Percentiles rank a stretch among this genome's conserved stretches.
Conservation (phyloP, 2,113 vertebrate genomes). For the Mugil cephalus region DNA sequence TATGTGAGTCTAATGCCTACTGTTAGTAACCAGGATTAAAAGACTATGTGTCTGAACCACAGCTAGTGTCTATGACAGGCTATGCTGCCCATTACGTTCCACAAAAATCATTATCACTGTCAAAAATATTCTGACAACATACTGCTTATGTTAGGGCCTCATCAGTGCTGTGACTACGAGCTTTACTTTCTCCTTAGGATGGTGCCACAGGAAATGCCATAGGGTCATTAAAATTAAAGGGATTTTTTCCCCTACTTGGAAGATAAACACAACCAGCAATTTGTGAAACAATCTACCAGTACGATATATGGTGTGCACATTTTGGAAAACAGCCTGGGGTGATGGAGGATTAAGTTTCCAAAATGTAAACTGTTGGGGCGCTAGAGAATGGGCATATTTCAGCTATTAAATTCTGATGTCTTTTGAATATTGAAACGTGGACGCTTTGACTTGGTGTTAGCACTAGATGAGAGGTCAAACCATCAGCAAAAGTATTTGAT, state of each 20-base stretch:
- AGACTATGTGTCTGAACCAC: constrained; percentile 23
- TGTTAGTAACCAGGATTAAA: constrained; percentile 47
- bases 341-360: background rate
- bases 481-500: background rate
- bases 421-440: background rate
- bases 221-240: constrained; percentile 26
- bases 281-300: background rate
- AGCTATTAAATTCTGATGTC: background rate
- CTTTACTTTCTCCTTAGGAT: background rate
- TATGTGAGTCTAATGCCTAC: constrained; percentile 58
- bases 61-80: background rate
- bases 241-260: constrained; percentile 16
- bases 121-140: constrained; percentile 7
- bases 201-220: constrained; percentile 40
- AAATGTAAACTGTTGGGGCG: background rate
- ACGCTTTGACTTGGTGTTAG: background rate
- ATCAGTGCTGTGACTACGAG: constrained; percentile 1
- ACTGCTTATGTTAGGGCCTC: constrained; percentile 3
- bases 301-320: background rate
- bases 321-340: background rate
- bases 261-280: background rate
- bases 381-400: background rate
- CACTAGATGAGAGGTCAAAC: background rate
- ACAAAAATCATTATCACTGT: constrained; percentile 7
- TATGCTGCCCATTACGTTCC: constrained; percentile 15